Base-by-base conservation (phyloP, 2,888 invertebrate species). In the Zele albiditarsus region DNA sequence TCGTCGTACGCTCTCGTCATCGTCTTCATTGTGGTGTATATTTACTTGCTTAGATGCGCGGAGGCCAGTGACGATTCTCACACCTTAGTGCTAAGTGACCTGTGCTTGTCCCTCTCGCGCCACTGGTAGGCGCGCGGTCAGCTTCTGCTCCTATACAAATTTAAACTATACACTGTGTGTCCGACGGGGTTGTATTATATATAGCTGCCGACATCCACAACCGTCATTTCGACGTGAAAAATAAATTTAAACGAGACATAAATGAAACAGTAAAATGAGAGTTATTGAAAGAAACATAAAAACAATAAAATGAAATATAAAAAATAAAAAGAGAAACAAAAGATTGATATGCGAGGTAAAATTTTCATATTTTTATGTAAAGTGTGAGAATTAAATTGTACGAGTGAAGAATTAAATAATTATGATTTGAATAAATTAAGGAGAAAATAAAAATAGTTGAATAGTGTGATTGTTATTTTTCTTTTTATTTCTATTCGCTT, bases 1-100 rank as follows among this genome's bases (percentile, higher is more conserved):
- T 71, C 70, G 58, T 63, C 42, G 60, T 28, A 42, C 62, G 31
- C 69, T 2, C 27, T 62, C 67, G 70, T 73, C 68, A 16, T 74
- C 74, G 20, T 23, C n/a, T 20, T 23, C 53, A 20, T 53, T 20
- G 53, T 53, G 20, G 71, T 75, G 79, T 71, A 60, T 83, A 80
- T 86, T 86, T 85, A 85, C 84, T 83, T 84, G 84, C 81, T 82
- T 87, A 86, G 87, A 87, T 87, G 87, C 86, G 77, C 84, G 84
- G 87, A 88, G 86, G 88, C 86, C 88, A 85, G 89, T 89, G 89
- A 89, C 87, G 89, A 89, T 89, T 89, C 89, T 89, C 88, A 81
- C 89, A 89, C 89, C 86, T 88, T 79, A 75, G 82, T 86, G 89
- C 87, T 89, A 89, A 89, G 89, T 89, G 89, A 84, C 82, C 83